Evolutionary conservation across 2,113 vertebrate genomes (phyloP), one percentile per base, ranked within the genome.

Genomic region (Pterocles orientalis): DNA sequence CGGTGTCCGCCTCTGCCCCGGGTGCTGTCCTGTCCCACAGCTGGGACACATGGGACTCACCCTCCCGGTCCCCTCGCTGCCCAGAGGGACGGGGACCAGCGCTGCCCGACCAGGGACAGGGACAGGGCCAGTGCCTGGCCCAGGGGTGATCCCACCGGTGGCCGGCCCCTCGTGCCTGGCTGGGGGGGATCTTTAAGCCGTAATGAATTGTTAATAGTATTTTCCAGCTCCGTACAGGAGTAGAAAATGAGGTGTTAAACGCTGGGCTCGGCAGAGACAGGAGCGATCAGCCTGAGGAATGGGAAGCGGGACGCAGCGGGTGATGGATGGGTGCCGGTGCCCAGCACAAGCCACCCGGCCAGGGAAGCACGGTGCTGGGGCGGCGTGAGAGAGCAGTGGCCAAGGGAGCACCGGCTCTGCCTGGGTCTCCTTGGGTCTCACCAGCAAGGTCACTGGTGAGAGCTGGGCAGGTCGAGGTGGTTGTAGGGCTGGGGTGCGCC

Each of bases 171-270:
- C 0, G 0, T 60, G 34, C 48, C 0, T 0, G 69, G 31, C 60
- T 77, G 72, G 94, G 82, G 81, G 31, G 79, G 86, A 94, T 96
- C 64, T 93, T 94, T 71, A 86, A 90, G 88, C 43, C 10, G 14
- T 96, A 94, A 96, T 97, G 93, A 97, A 97, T 96, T 96, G 96
- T 97, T 97, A 97, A 97, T 97, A 95, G 80, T 97, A 95, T 97
- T 97, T 96, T 96, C 76, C 83, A 93, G 88, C 93, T 81, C 90
- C 43, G 73, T 77, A 75, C 7, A 1, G 72, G 86, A 95, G 95
- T 50, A 81, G 90, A 94, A 94, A 86, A 93, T 93, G 93, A 97
- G 94, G 95, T 90, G 90, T 94, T 96, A 94, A 96, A 97, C 43
- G 1, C 90, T 3, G 77, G 86, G 85, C 88, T 96, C 90, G 6